These are phyloP conservation scores for Pseudomugil gertrudae DNA, from an alignment of 2,797 vertebrate genomes.

Conservation along the genomic window DNA sequence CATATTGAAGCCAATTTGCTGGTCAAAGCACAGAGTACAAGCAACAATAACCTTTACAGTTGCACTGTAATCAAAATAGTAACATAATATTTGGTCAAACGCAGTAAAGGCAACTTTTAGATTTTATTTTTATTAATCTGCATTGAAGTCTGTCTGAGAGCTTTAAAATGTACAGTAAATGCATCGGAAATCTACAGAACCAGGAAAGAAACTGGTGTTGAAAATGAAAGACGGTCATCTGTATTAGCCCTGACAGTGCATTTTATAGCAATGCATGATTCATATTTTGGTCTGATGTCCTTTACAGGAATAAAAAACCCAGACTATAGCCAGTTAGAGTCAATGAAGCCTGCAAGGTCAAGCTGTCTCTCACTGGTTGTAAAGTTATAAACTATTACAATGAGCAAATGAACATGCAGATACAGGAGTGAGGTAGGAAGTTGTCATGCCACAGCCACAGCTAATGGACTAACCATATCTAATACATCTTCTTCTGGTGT, in stretches of 20 bases:
- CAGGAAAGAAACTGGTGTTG: background rate
- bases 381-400: background rate
- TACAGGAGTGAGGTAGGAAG: background rate
- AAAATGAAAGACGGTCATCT: background rate
- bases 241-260: background rate
- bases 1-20: background rate
- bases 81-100: background rate
- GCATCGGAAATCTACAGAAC: background rate
- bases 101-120: background rate
- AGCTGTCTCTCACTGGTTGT: background rate
- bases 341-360: background rate
- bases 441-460: constrained; percentile 1
- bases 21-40: background rate
- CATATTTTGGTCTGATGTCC: background rate
- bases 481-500: background rate
- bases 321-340: background rate
- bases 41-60: background rate
- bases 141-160: background rate
- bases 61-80: background rate
- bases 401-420: background rate
- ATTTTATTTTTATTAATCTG: background rate
- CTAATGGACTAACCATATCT: background rate
- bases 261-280: background rate
- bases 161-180: background rate
- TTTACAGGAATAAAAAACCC: background rate